Conservation (phyloP, 64 coral and sea anemone genomes). For the Stichodactyla helianthus region DNA sequence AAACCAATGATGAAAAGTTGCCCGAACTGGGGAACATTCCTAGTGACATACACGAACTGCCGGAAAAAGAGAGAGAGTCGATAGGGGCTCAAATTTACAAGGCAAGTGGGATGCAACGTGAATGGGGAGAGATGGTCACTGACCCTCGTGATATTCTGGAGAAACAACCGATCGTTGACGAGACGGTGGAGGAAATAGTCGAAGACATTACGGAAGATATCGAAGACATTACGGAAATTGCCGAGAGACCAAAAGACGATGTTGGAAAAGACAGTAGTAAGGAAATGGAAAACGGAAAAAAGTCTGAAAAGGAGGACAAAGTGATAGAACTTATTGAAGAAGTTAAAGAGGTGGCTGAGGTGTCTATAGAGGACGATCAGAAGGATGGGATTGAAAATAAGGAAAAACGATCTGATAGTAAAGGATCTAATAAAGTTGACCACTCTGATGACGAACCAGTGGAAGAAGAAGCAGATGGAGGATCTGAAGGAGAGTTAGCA, state of each 20-base stretch:
- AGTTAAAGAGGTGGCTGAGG: not conserved
- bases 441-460: not conserved
- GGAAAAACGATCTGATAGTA: not conserved
- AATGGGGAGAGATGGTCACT: slow-evolving; percentile 35
- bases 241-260: not conserved
- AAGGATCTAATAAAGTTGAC: not conserved
- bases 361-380: not conserved
- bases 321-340: not conserved
- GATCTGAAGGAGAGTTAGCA: not conserved
- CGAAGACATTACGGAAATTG: not conserved
- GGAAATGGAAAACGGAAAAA: not conserved
- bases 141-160: slow-evolving; percentile 16
- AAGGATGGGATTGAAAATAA: not conserved
- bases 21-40: not conserved
- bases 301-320: not conserved
- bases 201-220: slow-evolving; percentile 18
- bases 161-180: slow-evolving; percentile 5
- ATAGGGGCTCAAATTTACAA: slow-evolving; percentile 33
- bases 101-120: slow-evolving; percentile 33
- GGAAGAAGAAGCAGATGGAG: not conserved
- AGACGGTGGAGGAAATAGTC: slow-evolving; percentile 41
- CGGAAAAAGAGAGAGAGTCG: not conserved
- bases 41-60: not conserved
- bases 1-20: not conserved
- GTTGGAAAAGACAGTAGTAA: not conserved